A percentile compares a stretch with the other conserved stretches of the same genome.
Conservation (phyloP, 2,113 vertebrate species). For the Lasiurus borealis region DNA sequence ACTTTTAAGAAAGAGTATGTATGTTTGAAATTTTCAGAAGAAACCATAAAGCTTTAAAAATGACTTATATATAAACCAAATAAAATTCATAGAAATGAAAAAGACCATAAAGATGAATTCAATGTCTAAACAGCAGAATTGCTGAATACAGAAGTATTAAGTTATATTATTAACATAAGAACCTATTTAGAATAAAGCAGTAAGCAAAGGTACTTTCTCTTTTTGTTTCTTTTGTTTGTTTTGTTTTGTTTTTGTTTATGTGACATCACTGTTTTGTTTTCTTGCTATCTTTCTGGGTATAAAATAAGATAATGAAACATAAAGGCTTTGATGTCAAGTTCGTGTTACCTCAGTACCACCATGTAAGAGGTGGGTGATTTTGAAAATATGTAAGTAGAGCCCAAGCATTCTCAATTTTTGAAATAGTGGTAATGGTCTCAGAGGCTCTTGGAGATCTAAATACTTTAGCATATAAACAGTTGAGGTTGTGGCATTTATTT, state of each 20-base stretch:
- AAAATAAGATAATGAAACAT: neutral
- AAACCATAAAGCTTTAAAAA: neutral
- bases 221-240: too few relatives aligned
- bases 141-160: neutral
- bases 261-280: neutral
- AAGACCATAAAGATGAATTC: neutral
- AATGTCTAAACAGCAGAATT: neutral
- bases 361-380: neutral
- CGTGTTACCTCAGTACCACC: neutral
- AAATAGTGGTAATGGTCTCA: neutral
- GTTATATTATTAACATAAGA: neutral
- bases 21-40: neutral
- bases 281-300: neutral
- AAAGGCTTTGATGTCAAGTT: neutral
- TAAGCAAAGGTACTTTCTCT: neutral
- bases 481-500: neutral
- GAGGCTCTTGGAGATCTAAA: neutral
- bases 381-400: neutral
- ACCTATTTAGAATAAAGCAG: neutral
- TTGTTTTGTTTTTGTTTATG: neutral
- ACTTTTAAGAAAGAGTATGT: neutral
- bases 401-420: neutral
- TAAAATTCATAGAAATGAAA: slow-evolving; percentile 10
- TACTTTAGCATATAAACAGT: neutral
- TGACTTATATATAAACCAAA: neutral